Evolutionary conservation across 1,140 invertebrate genomes (phyloP), one percentile per base, ranked within the genome.

Genomic region (Pseudomyrmex gracilis): DNA sequence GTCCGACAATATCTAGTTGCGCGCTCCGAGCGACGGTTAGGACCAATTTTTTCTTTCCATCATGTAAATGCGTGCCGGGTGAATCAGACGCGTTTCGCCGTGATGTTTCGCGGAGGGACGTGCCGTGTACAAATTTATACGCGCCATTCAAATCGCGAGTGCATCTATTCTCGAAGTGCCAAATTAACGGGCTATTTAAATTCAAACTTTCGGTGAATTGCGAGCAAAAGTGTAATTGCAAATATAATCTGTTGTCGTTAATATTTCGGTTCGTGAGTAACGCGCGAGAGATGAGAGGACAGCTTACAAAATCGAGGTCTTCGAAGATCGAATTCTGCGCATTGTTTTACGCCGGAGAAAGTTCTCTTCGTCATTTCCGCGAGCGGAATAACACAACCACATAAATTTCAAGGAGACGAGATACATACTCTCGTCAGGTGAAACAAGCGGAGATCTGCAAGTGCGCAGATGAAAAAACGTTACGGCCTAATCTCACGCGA

Each of bases 351-450:
- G 24, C 5, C 13, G 68, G 70, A 70, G 84, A 85, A 86, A 86
- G 84, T 86, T 86, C 5, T 9, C 45, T 12, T 34, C 34, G 47
- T 70, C 63, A 60, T 86, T 84, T 82, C 57, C 22, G 68, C 22
- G 68, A 78, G 64, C 51, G n/a, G 34, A 34, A 34, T 43, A 34
- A 20, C 34, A 24, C 24, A 68, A 51, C 22, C 64, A 63, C 85
- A 85, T 34, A 34, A 86, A 85, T 82, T 86, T 64, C 84, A 64
- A 73, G 17, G 22, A 47, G 58, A 61, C 43, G 22, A 34, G 71
- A 12, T 82, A 47, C 68, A 12, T 82, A 47, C 68, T 53, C 43
- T 20, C 70, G 51, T 20, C 63, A 49, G 45, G 13, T 66, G 34
- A 68, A 22, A 17, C 15, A 57, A 34, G 9, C 61, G 3, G 43